These are phyloP conservation scores for Thereuonema tuberculata DNA, from an alignment of 1,140 invertebrate genomes.

Conservation along the genomic window DNA sequence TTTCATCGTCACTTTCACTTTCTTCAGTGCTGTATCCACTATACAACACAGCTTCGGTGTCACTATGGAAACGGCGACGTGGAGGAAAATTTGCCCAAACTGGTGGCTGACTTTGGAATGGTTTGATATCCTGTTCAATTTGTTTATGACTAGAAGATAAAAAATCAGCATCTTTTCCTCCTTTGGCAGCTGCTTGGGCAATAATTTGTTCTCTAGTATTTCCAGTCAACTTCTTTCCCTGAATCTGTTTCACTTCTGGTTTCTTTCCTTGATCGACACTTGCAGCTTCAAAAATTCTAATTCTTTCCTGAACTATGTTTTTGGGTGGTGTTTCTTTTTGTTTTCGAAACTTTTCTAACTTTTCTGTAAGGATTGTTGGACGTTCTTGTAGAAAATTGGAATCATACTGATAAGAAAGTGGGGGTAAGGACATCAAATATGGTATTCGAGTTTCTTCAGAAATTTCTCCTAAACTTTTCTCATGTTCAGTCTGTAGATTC, in stretches of 20 bases:
- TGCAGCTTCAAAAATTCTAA: slow-evolving; percentile 35
- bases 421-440: too few species aligned
- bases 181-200: background rate
- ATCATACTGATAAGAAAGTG: background rate
- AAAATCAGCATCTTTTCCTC: background rate
- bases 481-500: too few species aligned
- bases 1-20: too few species aligned
- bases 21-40: too few species aligned
- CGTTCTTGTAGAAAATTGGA: background rate
- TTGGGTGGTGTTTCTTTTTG: slow-evolving; percentile 26
- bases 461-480: too few species aligned
- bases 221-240: too few species aligned
- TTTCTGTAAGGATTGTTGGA: background rate
- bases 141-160: background rate
- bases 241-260: too few species aligned
- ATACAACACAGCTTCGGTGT: slow-evolving; percentile 14
- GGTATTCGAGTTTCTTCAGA: too few species aligned
- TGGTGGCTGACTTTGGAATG: too few species aligned
- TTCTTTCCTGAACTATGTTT: slow-evolving; percentile 39
- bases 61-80: slow-evolving; percentile 12
- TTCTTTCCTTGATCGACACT: background rate
- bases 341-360: background rate
- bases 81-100: background rate
- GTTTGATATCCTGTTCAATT: background rate
- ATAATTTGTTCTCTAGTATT: background rate